phyloP scores from a whole-genome alignment of 2,888 invertebrate species.

The Platypus cylindrus region DNA sequence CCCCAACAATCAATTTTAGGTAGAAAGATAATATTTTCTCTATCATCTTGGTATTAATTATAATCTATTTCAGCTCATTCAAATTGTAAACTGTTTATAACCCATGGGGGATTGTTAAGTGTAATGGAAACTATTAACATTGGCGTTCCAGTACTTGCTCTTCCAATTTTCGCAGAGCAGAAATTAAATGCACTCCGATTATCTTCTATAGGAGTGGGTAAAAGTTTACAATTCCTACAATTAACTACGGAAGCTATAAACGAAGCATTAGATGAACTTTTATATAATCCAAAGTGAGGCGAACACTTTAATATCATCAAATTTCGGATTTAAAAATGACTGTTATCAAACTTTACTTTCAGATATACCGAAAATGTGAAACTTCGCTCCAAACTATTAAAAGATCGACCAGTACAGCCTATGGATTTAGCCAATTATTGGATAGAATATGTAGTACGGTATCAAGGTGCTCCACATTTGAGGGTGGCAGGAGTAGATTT shows the following conservation, averaged over 20 bases:
- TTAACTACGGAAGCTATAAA: conserved; percentile 35
- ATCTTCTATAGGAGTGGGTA: conserved; percentile 33
- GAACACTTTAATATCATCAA: no score
- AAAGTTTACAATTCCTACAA: conserved; percentile 32
- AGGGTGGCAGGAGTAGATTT: conserved; percentile 21
- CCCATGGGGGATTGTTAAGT: conserved; percentile 39
- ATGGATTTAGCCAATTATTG: conserved; percentile 24
- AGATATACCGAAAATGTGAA: conserved; percentile 23
- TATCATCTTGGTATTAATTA: no score
- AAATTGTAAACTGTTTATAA: conserved; percentile 36
- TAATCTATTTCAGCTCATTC: conserved; percentile 33
- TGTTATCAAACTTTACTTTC: no score
- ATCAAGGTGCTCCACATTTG: conserved; percentile 25
- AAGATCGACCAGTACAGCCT: conserved; percentile 23
- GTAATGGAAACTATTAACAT: conserved; percentile 38
- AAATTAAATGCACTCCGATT: conserved; percentile 37
- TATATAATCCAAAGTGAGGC: conserved; percentile 30
- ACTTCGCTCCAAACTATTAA: conserved; percentile 20
- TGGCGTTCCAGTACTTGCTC: conserved; percentile 38
- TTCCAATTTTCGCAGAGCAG: conserved; percentile 42
- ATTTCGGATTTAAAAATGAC: no score
- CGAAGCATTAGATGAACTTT: conserved; percentile 31
- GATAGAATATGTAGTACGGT: conserved; percentile 25
- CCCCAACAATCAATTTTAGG: conserved; percentile 27
- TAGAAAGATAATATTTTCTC: no score